phyloP scores from a whole-genome alignment of 2,888 invertebrate genomes.

The Nemapogon koenigi region DNA sequence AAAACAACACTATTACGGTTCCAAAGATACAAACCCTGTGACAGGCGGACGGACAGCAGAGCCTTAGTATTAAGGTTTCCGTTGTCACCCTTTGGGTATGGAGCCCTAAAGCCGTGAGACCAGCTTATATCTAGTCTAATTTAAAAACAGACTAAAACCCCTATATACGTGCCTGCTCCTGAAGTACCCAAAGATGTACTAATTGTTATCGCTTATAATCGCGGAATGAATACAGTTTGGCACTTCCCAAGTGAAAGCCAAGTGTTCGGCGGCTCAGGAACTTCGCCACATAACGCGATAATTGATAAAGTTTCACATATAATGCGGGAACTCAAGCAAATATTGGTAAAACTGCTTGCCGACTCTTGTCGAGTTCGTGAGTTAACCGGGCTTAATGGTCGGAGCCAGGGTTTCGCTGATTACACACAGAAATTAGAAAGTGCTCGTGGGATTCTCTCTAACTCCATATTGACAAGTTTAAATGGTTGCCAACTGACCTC shows the following conservation, averaged over 20 bases:
- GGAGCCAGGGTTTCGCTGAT: conserved; percentile 30
- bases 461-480: conserved; percentile 15
- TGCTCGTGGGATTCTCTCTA: conserved; percentile 19
- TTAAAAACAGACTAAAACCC: too few relatives aligned
- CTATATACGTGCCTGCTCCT: too few relatives aligned
- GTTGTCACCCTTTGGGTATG: too few relatives aligned
- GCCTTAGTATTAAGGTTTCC: too few relatives aligned
- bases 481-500: conserved; percentile 14
- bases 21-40: too few relatives aligned
- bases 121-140: too few relatives aligned
- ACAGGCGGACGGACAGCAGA: too few relatives aligned
- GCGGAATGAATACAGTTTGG: conserved; percentile 3
- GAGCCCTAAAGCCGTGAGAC: too few relatives aligned
- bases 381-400: conserved; percentile 13
- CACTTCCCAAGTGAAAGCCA: conserved; percentile 25
- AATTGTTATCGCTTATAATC: conserved; percentile 7
- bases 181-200: background rate
- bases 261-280: conserved; percentile 35
- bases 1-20: too few relatives aligned
- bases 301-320: conserved; percentile 44
- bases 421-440: conserved; percentile 32
- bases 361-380: conserved; percentile 12
- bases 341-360: conserved; percentile 40
- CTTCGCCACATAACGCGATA: conserved; percentile 47
- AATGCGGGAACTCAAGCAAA: conserved; percentile 33